Base-by-base conservation (phyloP, 2,888 invertebrate genomes). In the Drosophila histrio region DNA sequence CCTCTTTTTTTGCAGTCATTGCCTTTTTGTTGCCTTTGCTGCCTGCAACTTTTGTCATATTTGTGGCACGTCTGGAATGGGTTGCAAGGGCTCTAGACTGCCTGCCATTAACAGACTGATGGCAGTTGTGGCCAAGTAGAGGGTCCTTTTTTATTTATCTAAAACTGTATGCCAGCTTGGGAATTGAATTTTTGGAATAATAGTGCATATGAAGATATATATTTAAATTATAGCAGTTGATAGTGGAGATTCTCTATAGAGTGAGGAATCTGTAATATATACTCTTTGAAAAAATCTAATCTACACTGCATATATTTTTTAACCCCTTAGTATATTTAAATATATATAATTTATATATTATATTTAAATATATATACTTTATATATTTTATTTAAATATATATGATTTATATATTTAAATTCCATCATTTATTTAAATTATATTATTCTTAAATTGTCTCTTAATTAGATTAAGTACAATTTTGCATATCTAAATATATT, bases 11-110 rank as follows among this genome's bases (percentile, higher is more conserved):
- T 58, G 59, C 65, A 76, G 47, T 54, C 57, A 17, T 46, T 58
- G 52, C 54, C 38, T 58, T 56, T 36, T 60, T 56, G 38, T 58
- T 61, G n/a, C n/a, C n/a, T n/a, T n/a, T n/a, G n/a, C n/a, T 66
- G 50, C 47, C 26, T 57, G 32, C 41, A 57, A 82, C 52, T 82
- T 77, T 70, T 69, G 56, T 62, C 59, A 61, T 70, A 82, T 79
- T 72, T 82, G 80, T 56, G 57, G 5, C 30, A n/a, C 26, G 57
- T 36, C 46, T 60, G 38, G 28, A 41, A 52, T 28, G 19, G 32
- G 30, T 22, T 50, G 57, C 9, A 21, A 36, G 32, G 77, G 60
- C 54, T 49, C 49, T 3, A 11, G 8, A 17, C 21, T 41, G 41
- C 15, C 46, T 62, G 58, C 58, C 43, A 72, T 43, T 57, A 49